phyloP scores from a whole-genome alignment of 2,797 vertebrate genomes.

The Sebastes steindachneri region DNA sequence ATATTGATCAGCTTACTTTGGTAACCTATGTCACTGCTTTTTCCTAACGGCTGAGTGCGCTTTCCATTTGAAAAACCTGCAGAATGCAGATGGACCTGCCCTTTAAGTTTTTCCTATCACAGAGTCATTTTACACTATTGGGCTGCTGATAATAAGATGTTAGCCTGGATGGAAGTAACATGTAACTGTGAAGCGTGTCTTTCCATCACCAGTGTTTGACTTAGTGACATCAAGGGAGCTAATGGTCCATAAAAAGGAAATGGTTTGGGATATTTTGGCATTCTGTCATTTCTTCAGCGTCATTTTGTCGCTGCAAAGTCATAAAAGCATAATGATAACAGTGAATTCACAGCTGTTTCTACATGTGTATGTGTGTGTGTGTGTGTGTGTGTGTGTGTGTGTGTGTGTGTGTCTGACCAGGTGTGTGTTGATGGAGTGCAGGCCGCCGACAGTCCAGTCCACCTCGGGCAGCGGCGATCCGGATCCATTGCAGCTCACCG shows the following conservation, averaged over 20 bases:
- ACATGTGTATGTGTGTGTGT: conserved; percentile 6
- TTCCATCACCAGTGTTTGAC: not conserved
- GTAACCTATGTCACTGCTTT: not conserved
- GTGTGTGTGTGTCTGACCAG: conserved; percentile 84
- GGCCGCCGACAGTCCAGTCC: conserved; percentile 93
- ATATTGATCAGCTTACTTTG: not conserved
- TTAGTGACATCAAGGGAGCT: not conserved
- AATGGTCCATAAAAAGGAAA: not conserved
- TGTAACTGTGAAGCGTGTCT: not conserved
- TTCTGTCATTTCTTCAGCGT: not conserved
- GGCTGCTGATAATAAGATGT: not conserved
- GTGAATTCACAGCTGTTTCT: not conserved
- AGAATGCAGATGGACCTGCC: not conserved
- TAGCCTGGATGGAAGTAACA: not conserved
- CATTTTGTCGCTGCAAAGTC: not conserved
- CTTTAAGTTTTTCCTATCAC: not conserved
- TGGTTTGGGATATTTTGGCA: not conserved
- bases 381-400: conserved; percentile 2
- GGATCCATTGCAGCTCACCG: conserved; percentile 95
- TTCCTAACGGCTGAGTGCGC: not conserved
- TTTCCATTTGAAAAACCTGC: not conserved
- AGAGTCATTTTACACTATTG: not conserved
- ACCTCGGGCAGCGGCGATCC: conserved; percentile 94
- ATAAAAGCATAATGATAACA: not conserved
- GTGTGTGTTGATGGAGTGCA: conserved; percentile 97